Base-by-base conservation (phyloP, 1,140 invertebrate genomes). In the Drosophila carrolli region DNA sequence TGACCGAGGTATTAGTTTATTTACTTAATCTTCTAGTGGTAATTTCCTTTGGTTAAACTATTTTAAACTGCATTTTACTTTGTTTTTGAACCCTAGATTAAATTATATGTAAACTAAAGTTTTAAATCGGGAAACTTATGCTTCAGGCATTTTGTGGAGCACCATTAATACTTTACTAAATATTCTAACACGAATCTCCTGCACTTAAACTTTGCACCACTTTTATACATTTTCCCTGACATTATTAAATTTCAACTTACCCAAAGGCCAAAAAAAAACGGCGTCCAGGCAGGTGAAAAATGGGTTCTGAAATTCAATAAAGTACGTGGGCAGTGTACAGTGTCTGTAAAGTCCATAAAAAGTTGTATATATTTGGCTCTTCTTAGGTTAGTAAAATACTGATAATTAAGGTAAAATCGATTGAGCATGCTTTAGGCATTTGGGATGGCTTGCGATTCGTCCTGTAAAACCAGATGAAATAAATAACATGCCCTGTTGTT, bases 221-320 rank as follows among this genome's bases (percentile, higher is more conserved):
- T n/a, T 35, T 51, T 23, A 14, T 53, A 54, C 38, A 19, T 4
- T 32, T 10, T 13, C 4, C 13, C 29, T 59, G 16, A 4, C 7
- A 0, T 29, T 55, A 35, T 10, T 6, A 46, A 35, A 71, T 56
- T 29, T 53, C 5, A 23, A 60, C 11, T 48, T 27, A 5, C 0
- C 14, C 10, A 50, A 57, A 48, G 16, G 19, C 4, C 29, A 32
- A 9, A 66, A 11, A 60, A 72, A 38, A 37, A 14, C 43, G 8
- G 5, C 29, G 35, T 14, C 23, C 44, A 51, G 19, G 16, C 7
- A 19, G 27, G 13, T 56, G 16, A 62, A 48, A 74, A 61, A 72
- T 55, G 32, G 4, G 6, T 16, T 10, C 27, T 13, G 41, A 53
- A 60, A 71, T 61, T 54, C 56, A 74, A 74, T 74, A 74, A 74